Base-by-base conservation (phyloP, 1,140 invertebrate species). In the Prorops nasuta region DNA sequence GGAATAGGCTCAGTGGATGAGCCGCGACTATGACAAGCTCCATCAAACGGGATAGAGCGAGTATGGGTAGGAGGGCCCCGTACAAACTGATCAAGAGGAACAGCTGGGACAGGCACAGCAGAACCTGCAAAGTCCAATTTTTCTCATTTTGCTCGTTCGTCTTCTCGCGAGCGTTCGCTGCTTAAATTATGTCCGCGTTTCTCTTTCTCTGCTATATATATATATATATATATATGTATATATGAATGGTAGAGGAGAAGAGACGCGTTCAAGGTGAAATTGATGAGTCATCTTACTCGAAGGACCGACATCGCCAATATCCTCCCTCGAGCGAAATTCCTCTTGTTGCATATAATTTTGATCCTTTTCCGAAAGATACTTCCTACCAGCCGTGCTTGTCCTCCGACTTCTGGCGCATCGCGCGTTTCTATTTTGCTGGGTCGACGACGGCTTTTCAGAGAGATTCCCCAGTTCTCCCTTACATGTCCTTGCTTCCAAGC, bases 201-300 rank as follows among this genome's bases (percentile, higher is more conserved):
- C 24, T 10, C 3, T 7, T 4, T 7, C n/a, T 18, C 3, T 34
- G 0, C n/a, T 3, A 12, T n/a, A 3, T 20, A 36, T 18, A 24
- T 34, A 21, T 22, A 36, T 42, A 24, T 31, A 18, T n/a, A 9
- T 31, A 32, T 3, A 31, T 17, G 17, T n/a, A 10, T 37, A 34
- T 15, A 31, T 12, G 17, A 12, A n/a, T 21, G 15, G 17, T 6
- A 28, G 10, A 28, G 24, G 4, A 10, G 24, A 10, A 28, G 24
- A 28, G 10, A 6, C 10, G 24, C 10, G n/a, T 28, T 10, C 24
- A 4, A 28, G 24, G 24, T 28, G 24, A 10, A 10, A 28, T 28
- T 28, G n/a, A n/a, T n/a, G n/a, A n/a, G n/a, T n/a, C n/a, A n/a
- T n/a, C 50, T 63, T 51, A 64, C 61, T 14, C 40, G 54, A 18